A percentile compares a stretch with the other conserved stretches of the same genome.
Conservation (phyloP, 2,113 vertebrate genomes). For the Choloepus hoffmanni region DNA sequence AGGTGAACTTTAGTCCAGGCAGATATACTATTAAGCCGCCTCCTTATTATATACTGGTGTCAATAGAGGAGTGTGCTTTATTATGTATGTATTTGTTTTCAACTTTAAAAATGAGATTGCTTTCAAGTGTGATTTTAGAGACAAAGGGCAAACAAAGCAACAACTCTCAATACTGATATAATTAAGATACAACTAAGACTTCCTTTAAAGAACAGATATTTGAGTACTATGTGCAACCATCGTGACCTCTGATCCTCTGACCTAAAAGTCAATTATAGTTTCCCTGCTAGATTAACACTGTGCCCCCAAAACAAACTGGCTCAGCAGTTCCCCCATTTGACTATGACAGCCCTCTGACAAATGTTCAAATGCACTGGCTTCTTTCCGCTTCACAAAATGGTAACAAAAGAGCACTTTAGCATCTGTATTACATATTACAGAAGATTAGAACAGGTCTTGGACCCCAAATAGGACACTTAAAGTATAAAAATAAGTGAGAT, state of each 20-base stretch:
- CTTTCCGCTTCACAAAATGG: neutral
- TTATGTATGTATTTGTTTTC: constrained; percentile 26
- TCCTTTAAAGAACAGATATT: neutral
- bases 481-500: constrained; percentile 15
- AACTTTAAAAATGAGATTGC: constrained; percentile 23
- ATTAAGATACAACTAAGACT: neutral
- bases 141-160: neutral
- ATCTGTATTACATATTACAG: neutral
- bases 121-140: constrained; percentile 48
- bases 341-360: neutral
- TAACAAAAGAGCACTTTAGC: neutral
- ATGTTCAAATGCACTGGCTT: neutral
- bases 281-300: neutral
- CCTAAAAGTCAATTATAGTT: neutral
- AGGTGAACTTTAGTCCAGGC: neutral
- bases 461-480: neutral
- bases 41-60: neutral
- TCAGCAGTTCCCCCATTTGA: neutral
- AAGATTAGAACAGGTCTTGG: constrained; percentile 23
- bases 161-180: neutral
- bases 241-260: neutral
- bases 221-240: neutral
- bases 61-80: neutral
- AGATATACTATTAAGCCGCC: neutral
- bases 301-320: neutral